A percentile compares a stretch with the other conserved stretches of the same genome.
These are phyloP conservation scores for Hypomesus transpacificus DNA, from an alignment of 2,113 vertebrate genomes.

Conservation along the genomic window DNA sequence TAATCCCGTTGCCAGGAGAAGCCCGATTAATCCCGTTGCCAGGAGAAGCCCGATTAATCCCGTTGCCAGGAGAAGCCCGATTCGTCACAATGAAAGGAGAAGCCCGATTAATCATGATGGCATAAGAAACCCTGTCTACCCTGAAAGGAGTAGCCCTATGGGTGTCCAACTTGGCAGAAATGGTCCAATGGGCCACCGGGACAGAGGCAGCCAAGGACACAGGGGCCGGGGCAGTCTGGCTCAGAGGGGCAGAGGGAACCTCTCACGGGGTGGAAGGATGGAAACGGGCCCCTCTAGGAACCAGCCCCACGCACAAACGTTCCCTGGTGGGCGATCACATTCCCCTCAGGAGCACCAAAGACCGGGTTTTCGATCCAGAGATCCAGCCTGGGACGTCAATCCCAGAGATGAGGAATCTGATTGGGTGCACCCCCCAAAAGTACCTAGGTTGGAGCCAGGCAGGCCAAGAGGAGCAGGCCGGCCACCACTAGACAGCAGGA, in stretches of 20 bases:
- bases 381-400: slow-evolving; percentile 11
- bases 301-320: not conserved
- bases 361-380: not conserved
- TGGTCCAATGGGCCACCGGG: not conserved
- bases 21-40: not conserved
- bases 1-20: not conserved
- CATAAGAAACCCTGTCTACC: not conserved
- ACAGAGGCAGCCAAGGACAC: slow-evolving; percentile 1
- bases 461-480: slow-evolving; percentile 17
- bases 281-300: slow-evolving; percentile 11
- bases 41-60: not conserved
- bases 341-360: slow-evolving; percentile 14
- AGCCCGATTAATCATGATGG: not conserved
- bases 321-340: not conserved
- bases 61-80: not conserved
- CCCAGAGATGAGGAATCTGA: slow-evolving; percentile 6
- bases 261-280: slow-evolving; percentile 1
- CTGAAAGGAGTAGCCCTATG: not conserved
- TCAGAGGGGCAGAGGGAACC: slow-evolving; percentile 14
- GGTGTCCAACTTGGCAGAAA: not conserved
- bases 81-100: not conserved
- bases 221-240: slow-evolving; percentile 16
- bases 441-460: slow-evolving; percentile 25
- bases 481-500: not conserved
- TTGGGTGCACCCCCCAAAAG: slow-evolving; percentile 19